phyloP scores from a whole-genome alignment of 2,888 invertebrate genomes.

The Desoria tigrina region DNA sequence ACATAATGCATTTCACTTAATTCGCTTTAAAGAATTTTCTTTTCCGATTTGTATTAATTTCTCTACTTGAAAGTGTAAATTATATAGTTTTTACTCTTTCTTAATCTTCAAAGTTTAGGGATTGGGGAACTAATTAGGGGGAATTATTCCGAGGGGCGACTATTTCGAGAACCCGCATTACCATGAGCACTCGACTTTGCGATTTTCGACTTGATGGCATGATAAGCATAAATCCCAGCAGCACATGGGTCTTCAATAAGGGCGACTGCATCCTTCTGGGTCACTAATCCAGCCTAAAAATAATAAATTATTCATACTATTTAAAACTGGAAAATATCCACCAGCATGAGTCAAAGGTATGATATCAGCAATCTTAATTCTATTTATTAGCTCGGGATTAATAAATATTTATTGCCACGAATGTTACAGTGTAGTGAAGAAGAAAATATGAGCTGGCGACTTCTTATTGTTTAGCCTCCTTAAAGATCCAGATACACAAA shows the following conservation, averaged over 20 bases:
- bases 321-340: background rate
- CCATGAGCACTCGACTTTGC: background rate
- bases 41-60: too few relatives aligned
- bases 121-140: too few relatives aligned
- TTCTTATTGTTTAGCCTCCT: too few relatives aligned
- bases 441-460: conserved; percentile 9
- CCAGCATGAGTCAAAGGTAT: background rate
- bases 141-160: too few relatives aligned
- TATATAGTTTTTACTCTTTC: too few relatives aligned
- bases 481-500: too few relatives aligned
- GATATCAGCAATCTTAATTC: background rate
- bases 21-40: background rate
- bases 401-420: conserved; percentile 14
- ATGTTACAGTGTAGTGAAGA: background rate
- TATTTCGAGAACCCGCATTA: too few relatives aligned
- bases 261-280: conserved; percentile 42
- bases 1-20: background rate
- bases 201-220: conserved; percentile 40
- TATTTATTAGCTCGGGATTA: too few relatives aligned
- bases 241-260: conserved; percentile 51
- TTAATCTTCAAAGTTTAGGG: too few relatives aligned
- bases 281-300: conserved; percentile 40
- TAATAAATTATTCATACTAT: background rate
- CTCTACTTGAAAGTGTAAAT: too few relatives aligned
- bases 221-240: conserved; percentile 42